Conservation (phyloP, 2,797 vertebrate genomes). For the Eupleurogrammus muticus region DNA sequence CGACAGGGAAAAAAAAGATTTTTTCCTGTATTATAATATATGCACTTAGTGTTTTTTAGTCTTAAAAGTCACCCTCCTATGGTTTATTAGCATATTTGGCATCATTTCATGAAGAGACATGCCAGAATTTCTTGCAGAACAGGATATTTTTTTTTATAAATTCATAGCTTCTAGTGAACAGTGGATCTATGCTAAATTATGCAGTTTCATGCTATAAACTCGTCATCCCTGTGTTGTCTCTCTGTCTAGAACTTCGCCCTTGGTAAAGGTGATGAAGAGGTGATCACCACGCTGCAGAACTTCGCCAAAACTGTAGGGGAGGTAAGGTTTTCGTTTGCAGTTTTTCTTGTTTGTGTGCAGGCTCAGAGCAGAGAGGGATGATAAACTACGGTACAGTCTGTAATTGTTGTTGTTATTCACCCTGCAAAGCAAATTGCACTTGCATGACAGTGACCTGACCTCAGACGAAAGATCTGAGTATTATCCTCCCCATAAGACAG, state of each 20-base stretch:
- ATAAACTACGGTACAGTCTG: conserved; percentile 18
- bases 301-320: conserved; percentile 95
- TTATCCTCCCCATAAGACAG: conserved; percentile 22
- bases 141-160: conserved; percentile 8
- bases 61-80: conserved; percentile 24
- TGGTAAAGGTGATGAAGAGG: conserved; percentile 98
- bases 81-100: conserved; percentile 39
- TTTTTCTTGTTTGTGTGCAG: conserved; percentile 22
- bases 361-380: not conserved
- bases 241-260: conserved; percentile 94
- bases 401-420: conserved; percentile 29
- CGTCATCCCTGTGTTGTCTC: conserved; percentile 17
- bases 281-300: conserved; percentile 92
- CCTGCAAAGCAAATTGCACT: conserved; percentile 32
- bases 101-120: conserved; percentile 22
- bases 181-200: conserved; percentile 13
- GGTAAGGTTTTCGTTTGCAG: conserved; percentile 83
- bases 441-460: conserved; percentile 28
- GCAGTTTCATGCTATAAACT: conserved; percentile 29
- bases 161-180: not conserved
- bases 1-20: too few relatives aligned
- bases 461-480: conserved; percentile 27
- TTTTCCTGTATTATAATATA: too few relatives aligned
- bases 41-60: too few relatives aligned
- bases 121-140: conserved; percentile 30